Percentiles rank a stretch among this genome's conserved stretches.
These are phyloP conservation scores for Clusia tigrina DNA, from an alignment of 2,888 invertebrate genomes.

Conservation along the genomic window DNA sequence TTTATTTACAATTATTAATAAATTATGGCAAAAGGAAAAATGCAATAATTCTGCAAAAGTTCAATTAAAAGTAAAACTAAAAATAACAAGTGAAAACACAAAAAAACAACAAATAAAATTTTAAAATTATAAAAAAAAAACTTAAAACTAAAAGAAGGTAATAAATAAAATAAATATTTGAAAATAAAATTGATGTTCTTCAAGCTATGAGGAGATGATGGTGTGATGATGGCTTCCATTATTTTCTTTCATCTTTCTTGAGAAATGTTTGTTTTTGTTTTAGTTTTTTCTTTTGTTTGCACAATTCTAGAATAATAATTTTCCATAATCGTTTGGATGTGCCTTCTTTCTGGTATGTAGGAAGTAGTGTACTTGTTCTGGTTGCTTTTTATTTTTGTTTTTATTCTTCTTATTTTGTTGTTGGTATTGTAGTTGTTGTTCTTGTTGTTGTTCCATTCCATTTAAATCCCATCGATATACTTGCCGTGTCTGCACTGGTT, in stretches of 20 bases:
- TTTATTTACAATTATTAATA: slow-evolving; percentile 11
- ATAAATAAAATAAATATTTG: slow-evolving; percentile 3
- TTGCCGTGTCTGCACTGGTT: slow-evolving; percentile 26
- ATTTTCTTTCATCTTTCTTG: slow-evolving; percentile 1
- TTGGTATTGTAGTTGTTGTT: slow-evolving; percentile 45
- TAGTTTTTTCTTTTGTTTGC: background rate
- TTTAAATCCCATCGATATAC: slow-evolving; percentile 13
- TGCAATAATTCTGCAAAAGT: too few species aligned
- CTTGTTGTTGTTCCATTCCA: slow-evolving; percentile 17
- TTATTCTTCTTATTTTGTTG: slow-evolving; percentile 39
- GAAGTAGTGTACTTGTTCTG: slow-evolving; percentile 43
- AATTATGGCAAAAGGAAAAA: slow-evolving; percentile 18
- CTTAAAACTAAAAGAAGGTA: slow-evolving; percentile 14
- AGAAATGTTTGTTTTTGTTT: background rate
- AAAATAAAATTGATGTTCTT: background rate
- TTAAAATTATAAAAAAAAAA: slow-evolving; percentile 15
- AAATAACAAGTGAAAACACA: too few species aligned
- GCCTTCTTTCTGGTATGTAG: slow-evolving; percentile 42
- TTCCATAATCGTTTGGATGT: slow-evolving; percentile 55
- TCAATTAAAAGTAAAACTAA: background rate
- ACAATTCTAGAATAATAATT: slow-evolving; percentile 37
- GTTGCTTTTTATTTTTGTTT: slow-evolving; percentile 36
- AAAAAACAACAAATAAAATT: background rate
- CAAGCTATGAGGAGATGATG: background rate
- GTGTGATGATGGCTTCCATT: too few species aligned